Percentiles rank a stretch among this genome's conserved stretches.
phyloP scores from a whole-genome alignment of 2,113 vertebrate genomes.

The Henicopernis longicauda region DNA sequence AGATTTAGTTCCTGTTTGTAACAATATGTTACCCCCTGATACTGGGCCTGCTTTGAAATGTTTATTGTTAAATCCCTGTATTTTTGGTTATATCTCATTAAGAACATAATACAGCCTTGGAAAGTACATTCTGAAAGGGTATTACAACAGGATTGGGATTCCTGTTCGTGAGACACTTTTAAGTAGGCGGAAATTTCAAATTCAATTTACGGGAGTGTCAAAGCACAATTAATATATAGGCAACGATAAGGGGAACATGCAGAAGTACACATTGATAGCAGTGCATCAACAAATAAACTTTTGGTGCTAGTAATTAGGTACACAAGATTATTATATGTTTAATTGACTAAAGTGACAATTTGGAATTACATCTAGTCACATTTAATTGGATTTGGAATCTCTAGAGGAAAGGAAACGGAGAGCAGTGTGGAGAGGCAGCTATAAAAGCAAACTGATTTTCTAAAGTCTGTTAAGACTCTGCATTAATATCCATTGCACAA shows the following conservation, averaged over 20 bases:
- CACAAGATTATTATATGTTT: constrained; percentile 82
- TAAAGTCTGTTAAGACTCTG: constrained; percentile 68
- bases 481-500: constrained; percentile 74
- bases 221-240: constrained; percentile 73
- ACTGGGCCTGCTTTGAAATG: constrained; percentile 42
- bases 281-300: constrained; percentile 79
- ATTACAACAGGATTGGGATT: constrained; percentile 66
- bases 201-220: constrained; percentile 77
- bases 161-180: constrained; percentile 57
- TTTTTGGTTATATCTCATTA: constrained; percentile 65
- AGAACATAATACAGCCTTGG: constrained; percentile 50
- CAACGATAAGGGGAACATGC: constrained; percentile 66
- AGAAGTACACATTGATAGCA: constrained; percentile 65
- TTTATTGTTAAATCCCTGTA: constrained; percentile 52
- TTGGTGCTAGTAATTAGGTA: constrained; percentile 75
- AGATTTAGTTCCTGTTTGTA: constrained; percentile 39
- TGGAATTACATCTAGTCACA: constrained; percentile 80
- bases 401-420: constrained; percentile 68
- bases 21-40: constrained; percentile 34
- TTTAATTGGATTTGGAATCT: constrained; percentile 82
- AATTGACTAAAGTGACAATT: constrained; percentile 82
- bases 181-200: constrained; percentile 72
- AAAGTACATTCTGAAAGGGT: constrained; percentile 64
- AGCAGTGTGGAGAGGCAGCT: constrained; percentile 63
- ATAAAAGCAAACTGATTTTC: constrained; percentile 78